phyloP scores from a whole-genome alignment of 2,888 invertebrate species.

The Siphlonurus alternatus region DNA sequence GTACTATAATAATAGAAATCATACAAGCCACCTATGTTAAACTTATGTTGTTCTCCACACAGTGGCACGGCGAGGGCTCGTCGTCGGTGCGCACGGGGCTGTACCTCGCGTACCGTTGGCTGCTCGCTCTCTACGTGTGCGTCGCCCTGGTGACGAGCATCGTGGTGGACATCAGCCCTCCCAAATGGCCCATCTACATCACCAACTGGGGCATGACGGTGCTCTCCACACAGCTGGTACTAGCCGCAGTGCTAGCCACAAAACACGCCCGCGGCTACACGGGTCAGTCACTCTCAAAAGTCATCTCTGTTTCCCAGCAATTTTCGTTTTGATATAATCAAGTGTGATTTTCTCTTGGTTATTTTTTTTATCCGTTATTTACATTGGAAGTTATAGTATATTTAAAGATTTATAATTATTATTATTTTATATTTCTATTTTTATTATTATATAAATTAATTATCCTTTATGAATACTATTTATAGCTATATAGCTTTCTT shows the following conservation, averaged over 20 bases:
- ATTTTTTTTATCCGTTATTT: too few relatives aligned
- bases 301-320: too few relatives aligned
- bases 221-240: conserved; percentile 35
- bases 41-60: conserved; percentile 14
- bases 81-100: conserved; percentile 11
- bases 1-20: neutral
- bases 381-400: neutral
- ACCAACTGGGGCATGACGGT: neutral
- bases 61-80: conserved; percentile 38
- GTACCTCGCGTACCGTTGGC: conserved; percentile 37
- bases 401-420: neutral
- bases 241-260: conserved; percentile 35
- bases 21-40: neutral
- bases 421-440: neutral
- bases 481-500: too few relatives aligned
- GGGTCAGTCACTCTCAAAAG: too few relatives aligned
- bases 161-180: conserved; percentile 9
- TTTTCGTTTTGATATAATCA: too few relatives aligned
- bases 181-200: conserved; percentile 10
- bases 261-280: conserved; percentile 5
- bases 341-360: too few relatives aligned
- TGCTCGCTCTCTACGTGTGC: conserved; percentile 32
- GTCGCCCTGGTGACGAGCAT: conserved; percentile 22
- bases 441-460: too few relatives aligned
- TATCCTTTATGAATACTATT: too few relatives aligned